phyloP scores from a whole-genome alignment of 1,140 invertebrate genomes.

The Druon quercuslanigerum region DNA sequence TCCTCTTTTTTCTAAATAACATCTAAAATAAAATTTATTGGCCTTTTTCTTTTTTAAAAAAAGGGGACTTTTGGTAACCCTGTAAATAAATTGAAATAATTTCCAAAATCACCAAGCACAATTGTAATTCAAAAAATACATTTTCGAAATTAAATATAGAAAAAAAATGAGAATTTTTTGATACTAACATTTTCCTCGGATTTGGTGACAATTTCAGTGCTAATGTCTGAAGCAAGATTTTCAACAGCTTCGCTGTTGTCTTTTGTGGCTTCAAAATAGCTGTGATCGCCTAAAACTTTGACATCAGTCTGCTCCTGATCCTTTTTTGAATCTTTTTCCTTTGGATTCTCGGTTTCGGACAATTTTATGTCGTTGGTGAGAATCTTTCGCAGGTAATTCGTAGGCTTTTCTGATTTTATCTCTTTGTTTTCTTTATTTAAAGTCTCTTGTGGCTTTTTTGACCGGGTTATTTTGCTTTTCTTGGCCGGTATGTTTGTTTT shows the following conservation, averaged over 20 bases:
- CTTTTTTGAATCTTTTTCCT: constrained; percentile 47
- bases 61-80: no score
- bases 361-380: constrained; percentile 63
- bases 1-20: no score
- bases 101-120: no score
- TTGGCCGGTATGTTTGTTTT: constrained; percentile 61
- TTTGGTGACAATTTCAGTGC: constrained; percentile 56
- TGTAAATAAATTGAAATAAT: no score
- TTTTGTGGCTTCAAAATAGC: constrained; percentile 68
- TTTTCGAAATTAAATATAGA: no score
- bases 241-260: constrained; percentile 52
- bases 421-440: constrained; percentile 73
- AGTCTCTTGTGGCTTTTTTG: constrained; percentile 64
- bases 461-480: constrained; percentile 56
- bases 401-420: constrained; percentile 63
- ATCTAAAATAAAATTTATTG: no score
- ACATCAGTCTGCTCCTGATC: constrained; percentile 42
- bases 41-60: no score
- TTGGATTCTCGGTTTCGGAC: constrained; percentile 61
- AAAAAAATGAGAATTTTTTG: no score
- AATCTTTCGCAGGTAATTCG: constrained; percentile 69
- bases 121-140: no score
- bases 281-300: constrained; percentile 68
- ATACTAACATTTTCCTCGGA: constrained; percentile 65
- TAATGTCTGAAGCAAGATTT: constrained; percentile 46